phyloP scores from a whole-genome alignment of 2,888 invertebrate species.

The Deilephila elpenor region DNA sequence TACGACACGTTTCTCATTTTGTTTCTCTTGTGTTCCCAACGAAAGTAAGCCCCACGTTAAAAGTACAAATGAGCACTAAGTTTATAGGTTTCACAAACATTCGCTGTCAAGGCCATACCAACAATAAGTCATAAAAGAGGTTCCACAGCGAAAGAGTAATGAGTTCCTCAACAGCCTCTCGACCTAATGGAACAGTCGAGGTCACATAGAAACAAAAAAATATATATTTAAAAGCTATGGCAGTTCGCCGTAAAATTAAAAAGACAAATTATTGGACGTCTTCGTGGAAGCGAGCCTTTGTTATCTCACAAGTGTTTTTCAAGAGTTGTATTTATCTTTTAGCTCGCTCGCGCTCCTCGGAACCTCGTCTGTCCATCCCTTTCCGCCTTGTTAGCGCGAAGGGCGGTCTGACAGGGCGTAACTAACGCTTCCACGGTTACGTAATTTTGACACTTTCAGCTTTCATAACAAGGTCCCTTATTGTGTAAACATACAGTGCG shows the following conservation, averaged over 20 bases:
- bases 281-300: conserved; percentile 83
- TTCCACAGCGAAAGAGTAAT: conserved; percentile 73
- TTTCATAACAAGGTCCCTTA: conserved; percentile 81
- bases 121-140: conserved; percentile 80
- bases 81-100: conserved; percentile 41
- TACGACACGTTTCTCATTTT: conserved; percentile 69
- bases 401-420: conserved; percentile 82
- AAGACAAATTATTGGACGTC: conserved; percentile 85
- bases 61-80: conserved; percentile 14
- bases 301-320: conserved; percentile 85
- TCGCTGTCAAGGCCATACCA: conserved; percentile 64
- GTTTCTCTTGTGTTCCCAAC: conserved; percentile 43
- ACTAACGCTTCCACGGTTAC: conserved; percentile 79
- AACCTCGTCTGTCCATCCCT: conserved; percentile 67
- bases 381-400: conserved; percentile 78
- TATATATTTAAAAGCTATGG: conserved; percentile 79
- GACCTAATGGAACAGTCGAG: conserved; percentile 76
- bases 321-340: conserved; percentile 79
- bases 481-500: conserved; percentile 70
- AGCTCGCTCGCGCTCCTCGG: conserved; percentile 62
- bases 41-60: conserved; percentile 22
- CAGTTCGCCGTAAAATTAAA: conserved; percentile 84
- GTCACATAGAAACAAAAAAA: conserved; percentile 71
- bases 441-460: conserved; percentile 82
- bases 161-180: conserved; percentile 74